Evolutionary conservation across 2,888 invertebrate species (phyloP), one percentile per base, ranked within the genome.

Genomic region (Eretmocerus hayati): DNA sequence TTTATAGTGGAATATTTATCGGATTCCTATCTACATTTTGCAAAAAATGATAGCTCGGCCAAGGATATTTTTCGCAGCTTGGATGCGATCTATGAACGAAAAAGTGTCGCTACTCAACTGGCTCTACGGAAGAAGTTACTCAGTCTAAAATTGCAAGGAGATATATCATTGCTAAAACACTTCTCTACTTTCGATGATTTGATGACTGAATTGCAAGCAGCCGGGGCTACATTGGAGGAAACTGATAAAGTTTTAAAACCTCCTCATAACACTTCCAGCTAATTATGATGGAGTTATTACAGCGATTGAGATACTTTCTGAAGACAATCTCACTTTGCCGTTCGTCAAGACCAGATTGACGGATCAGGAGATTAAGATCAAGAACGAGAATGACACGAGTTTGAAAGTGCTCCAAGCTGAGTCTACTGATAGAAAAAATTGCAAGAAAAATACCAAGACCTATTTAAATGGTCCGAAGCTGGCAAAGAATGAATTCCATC

Each of bases 191-290:
- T 71, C 50, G 67, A 71, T 45, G 60, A 65, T 20, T 36, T 67
- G 5, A 58, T 69, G 1, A 52, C 56, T 5, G 66, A 69, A 46
- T 53, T 70, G 38, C 18, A 56, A 6, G 59, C 63, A 2, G 62
- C 67, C 11, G 67, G 69, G 22, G 66, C 63, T 2, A 63, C 61
- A 38, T 40, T 68, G 5, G 61, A 66, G 19, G 67, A 71, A 56
- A 63, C 59, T 5, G 15, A 33, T 33, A 33, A 33, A 33, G 9
- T 69, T 2, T 55, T 64, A 2, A 63, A 67, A 52, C 57, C 13
- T 69, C n/a, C 16, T 20, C 39, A 19, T 38, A 38, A 13, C 38
- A 5, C 19, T 38, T 11, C 38, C 2, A 19, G 5, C 6, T 38
- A 19, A 18, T 11, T 38, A 21, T 38, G 22, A 38, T 15, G 9